These are phyloP conservation scores for Dendroctonus ponderosae DNA, from an alignment of 1,140 invertebrate genomes.

Conservation along the genomic window DNA sequence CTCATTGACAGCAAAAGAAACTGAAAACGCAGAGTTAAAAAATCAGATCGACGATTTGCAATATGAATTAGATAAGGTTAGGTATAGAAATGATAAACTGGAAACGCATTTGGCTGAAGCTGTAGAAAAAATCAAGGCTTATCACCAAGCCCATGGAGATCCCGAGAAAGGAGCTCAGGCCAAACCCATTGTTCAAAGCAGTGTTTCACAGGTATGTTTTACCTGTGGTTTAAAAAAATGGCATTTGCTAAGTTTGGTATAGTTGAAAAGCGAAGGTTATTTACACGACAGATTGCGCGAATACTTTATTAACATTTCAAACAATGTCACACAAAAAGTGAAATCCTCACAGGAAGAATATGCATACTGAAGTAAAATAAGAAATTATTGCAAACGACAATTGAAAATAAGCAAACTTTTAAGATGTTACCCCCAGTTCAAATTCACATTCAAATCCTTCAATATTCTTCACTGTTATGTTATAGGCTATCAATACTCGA, in stretches of 20 bases:
- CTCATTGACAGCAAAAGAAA: slow-evolving; percentile 86
- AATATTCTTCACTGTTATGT: no score
- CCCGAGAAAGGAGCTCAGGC: slow-evolving; percentile 45
- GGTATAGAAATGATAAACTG: slow-evolving; percentile 84
- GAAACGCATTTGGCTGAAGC: slow-evolving; percentile 87
- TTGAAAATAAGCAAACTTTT: no score
- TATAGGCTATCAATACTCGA: no score
- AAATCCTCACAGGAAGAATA: no score
- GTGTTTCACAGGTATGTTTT: slow-evolving; percentile 56
- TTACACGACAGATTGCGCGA: neutral
- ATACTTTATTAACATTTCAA: neutral
- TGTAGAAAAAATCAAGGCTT: slow-evolving; percentile 84
- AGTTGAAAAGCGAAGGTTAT: neutral
- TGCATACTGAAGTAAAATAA: no score
- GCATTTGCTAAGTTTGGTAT: neutral
- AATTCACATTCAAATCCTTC: no score
- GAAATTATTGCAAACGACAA: no score
- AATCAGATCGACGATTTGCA: slow-evolving; percentile 96
- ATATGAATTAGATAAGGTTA: slow-evolving; percentile 88
- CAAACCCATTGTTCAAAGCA: slow-evolving; percentile 54
- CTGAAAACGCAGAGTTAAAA: slow-evolving; percentile 88
- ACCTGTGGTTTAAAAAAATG: neutral
- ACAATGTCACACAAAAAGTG: no score
- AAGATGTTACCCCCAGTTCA: no score
- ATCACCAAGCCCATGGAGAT: slow-evolving; percentile 72